Evolutionary conservation across 2,888 invertebrate species (phyloP).

Genomic region (Serripes groenlandicus): DNA sequence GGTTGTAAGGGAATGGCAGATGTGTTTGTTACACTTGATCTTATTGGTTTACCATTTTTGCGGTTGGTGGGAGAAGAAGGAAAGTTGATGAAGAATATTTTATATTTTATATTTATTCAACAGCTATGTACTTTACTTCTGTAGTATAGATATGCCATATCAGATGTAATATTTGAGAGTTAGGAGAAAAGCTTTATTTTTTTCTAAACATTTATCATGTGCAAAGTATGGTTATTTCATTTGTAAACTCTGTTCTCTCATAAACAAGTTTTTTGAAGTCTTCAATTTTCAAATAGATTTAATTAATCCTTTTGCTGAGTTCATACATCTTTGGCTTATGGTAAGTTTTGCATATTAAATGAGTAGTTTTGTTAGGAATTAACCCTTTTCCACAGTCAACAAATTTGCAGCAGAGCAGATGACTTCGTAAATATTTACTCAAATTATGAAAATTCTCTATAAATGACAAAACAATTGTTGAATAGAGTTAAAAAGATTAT

Average conservation of each 20-base stretch:
- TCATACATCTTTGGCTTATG: neutral
- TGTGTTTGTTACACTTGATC: neutral
- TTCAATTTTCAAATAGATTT: too few species aligned
- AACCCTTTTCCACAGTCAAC: neutral
- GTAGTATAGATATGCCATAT: constrained; percentile 29
- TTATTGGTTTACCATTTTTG: neutral
- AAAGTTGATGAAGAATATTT: constrained; percentile 30
- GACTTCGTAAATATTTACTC: too few species aligned
- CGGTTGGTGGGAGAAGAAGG: neutral
- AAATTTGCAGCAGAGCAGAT: neutral
- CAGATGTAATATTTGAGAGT: constrained; percentile 29
- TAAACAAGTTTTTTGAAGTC: too few species aligned
- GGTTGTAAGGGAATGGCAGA: neutral
- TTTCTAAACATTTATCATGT: constrained; percentile 28
- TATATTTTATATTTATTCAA: constrained; percentile 46
- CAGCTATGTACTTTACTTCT: constrained; percentile 32
- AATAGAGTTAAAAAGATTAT: constrained; percentile 5
- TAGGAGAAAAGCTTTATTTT: constrained; percentile 38
- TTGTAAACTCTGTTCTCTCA: neutral
- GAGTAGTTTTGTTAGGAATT: neutral
- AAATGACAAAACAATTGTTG: too few species aligned
- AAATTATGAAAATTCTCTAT: too few species aligned
- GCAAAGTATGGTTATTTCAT: constrained; percentile 6
- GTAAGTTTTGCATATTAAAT: neutral
- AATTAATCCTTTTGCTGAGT: too few species aligned